Evolutionary conservation across 2,113 vertebrate genomes (phyloP).

Genomic region (Alethe diademata): DNA sequence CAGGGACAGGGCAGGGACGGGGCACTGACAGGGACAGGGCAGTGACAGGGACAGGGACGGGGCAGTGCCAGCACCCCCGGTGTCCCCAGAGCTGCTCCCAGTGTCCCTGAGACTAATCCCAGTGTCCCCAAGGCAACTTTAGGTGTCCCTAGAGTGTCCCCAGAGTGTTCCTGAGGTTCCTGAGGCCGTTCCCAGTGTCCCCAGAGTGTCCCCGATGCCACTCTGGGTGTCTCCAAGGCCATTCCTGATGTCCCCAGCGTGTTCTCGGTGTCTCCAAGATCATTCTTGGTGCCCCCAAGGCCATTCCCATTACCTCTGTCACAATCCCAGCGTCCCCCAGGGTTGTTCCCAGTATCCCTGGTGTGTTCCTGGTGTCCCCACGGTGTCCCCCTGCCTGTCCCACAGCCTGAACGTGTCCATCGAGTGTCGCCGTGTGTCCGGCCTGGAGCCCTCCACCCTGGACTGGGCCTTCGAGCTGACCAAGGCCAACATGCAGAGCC

Average conservation of each 20-base stretch:
- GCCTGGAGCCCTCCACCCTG: conserved; percentile 83
- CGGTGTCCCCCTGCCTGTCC: too few species aligned
- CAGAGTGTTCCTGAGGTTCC: too few species aligned
- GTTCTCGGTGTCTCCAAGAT: accelerated
- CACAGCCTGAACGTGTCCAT: conserved; percentile 88
- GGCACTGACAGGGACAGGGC: too few species aligned
- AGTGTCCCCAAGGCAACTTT: neutral
- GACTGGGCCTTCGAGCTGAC: conserved; percentile 96
- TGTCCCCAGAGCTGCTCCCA: neutral
- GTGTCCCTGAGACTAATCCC: neutral
- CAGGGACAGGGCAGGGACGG: too few species aligned
- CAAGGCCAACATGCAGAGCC: conserved; percentile 91
- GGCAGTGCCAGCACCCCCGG: too few species aligned
- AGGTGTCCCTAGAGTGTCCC: neutral
- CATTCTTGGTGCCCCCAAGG: too few species aligned
- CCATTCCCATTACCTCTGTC: neutral
- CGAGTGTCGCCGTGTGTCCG: conserved; percentile 84
- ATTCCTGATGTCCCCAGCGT: too few species aligned
- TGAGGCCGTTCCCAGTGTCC: neutral
- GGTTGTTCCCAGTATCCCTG: neutral
- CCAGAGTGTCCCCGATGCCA: too few species aligned
- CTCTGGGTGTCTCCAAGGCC: too few species aligned
- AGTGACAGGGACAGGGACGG: too few species aligned
- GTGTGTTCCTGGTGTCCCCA: too few species aligned
- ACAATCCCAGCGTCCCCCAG: too few species aligned